A percentile compares a stretch with the other conserved stretches of the same genome.
Evolutionary conservation across 2,113 vertebrate genomes (phyloP).

Genomic region (Sturnus vulgaris): DNA sequence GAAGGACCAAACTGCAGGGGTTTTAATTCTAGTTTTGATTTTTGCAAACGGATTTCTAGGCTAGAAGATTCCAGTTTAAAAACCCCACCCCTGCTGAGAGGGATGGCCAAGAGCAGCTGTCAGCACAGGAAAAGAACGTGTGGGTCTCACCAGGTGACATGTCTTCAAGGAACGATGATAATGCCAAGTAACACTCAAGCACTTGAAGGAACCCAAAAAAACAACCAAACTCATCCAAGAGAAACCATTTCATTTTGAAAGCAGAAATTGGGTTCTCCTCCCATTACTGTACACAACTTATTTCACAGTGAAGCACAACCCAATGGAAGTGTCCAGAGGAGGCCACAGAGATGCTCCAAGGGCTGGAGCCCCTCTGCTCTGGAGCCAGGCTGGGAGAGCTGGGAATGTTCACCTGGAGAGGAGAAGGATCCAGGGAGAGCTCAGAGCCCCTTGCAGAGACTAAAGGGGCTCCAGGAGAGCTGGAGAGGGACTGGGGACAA

Average conservation of each 20-base stretch:
- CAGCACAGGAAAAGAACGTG: fast-evolving
- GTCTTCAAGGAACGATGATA: neutral
- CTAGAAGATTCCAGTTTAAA: neutral
- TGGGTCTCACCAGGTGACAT: neutral
- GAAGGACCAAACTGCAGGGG: neutral
- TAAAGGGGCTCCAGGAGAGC: neutral
- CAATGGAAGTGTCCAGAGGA: neutral
- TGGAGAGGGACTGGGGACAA: neutral
- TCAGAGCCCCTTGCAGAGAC: fast-evolving
- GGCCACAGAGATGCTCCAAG: fast-evolving
- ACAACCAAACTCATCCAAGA: neutral
- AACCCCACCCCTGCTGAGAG: neutral
- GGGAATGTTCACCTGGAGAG: neutral
- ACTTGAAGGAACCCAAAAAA: neutral
- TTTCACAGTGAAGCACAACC: neutral
- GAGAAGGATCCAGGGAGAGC: neutral
- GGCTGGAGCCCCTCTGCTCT: neutral
- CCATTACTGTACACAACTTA: neutral
- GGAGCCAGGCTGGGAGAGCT: neutral
- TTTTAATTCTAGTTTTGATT: neutral
- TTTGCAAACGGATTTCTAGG: neutral
- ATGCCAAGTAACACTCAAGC: neutral
- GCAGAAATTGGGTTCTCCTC: neutral
- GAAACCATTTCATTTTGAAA: neutral
- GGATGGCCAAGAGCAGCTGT: neutral